phyloP scores from a whole-genome alignment of 2,888 invertebrate species.

The Drosophila colorata region DNA sequence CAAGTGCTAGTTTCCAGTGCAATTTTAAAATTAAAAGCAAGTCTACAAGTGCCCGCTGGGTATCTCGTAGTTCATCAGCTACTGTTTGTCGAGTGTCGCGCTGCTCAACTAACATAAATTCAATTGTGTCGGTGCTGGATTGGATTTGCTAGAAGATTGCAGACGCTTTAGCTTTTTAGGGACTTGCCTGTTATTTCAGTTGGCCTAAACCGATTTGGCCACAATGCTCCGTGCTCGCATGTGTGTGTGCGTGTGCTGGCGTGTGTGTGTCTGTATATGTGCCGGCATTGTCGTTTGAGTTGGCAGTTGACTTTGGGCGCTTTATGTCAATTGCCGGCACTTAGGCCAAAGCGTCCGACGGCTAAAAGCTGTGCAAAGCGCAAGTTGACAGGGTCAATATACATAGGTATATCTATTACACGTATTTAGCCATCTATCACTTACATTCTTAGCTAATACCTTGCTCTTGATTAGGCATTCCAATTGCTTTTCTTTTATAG shows the following conservation, averaged over 20 bases:
- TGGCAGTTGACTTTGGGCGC: conserved; percentile 55
- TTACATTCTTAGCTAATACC: neutral
- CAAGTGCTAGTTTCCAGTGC: neutral
- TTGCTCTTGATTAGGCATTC: neutral
- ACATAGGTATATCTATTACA: conserved; percentile 14
- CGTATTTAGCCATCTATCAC: conserved; percentile 3
- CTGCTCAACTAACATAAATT: conserved; percentile 58
- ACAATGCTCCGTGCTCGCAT: conserved; percentile 23
- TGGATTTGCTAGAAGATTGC: conserved; percentile 37
- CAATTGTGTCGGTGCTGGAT: conserved; percentile 56
- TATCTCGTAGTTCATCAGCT: conserved; percentile 16
- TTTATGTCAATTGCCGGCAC: conserved; percentile 60
- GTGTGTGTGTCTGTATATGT: conserved; percentile 5
- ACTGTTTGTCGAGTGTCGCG: conserved; percentile 8
- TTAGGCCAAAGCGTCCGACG: conserved; percentile 45
- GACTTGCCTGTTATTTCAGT: conserved; percentile 54
- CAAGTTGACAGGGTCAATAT: conserved; percentile 23
- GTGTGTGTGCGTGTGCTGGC: conserved; percentile 12
- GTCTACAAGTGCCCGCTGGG: conserved; percentile 3
- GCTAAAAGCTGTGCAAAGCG: conserved; percentile 27
- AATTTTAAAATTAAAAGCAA: neutral
- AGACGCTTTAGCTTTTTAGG: conserved; percentile 23
- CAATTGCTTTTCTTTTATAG: neutral
- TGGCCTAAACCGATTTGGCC: conserved; percentile 70
- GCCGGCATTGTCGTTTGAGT: conserved; percentile 30